Evolutionary conservation across 2,888 invertebrate genomes (phyloP).

Genomic region (Eilema sororculum): DNA sequence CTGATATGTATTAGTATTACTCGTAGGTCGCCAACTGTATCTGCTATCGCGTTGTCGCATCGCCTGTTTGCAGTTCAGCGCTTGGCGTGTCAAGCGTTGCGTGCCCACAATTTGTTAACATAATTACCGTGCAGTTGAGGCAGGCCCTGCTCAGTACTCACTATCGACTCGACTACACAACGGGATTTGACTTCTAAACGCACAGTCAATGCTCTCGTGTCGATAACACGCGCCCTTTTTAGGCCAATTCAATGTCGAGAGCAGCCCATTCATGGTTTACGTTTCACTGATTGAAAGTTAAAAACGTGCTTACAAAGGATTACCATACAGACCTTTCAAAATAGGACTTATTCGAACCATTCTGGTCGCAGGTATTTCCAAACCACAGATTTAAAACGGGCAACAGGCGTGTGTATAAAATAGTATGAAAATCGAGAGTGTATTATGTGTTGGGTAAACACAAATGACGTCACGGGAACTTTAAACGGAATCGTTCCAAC

Average conservation of each 20-base stretch:
- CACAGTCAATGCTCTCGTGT: background rate
- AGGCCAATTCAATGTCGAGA: background rate
- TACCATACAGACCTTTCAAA: background rate
- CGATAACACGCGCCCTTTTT: background rate
- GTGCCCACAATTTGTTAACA: slow-evolving; percentile 4
- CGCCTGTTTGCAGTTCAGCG: background rate
- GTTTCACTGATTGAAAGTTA: background rate
- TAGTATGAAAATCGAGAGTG: background rate
- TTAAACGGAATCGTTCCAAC: background rate
- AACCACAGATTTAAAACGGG: background rate
- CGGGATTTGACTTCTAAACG: background rate
- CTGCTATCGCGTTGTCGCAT: background rate
- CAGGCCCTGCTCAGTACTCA: slow-evolving; percentile 15
- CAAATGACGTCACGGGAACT: no score
- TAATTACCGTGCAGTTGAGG: slow-evolving; percentile 14
- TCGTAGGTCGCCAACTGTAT: background rate
- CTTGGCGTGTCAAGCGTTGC: background rate
- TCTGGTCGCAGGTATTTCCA: no score
- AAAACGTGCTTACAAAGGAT: no score
- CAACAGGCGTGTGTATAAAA: background rate
- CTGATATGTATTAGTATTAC: background rate
- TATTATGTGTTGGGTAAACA: no score
- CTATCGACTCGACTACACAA: background rate
- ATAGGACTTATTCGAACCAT: no score
- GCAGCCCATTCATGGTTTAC: background rate